Evolutionary conservation across 2,888 invertebrate genomes (phyloP), one percentile per base, ranked within the genome.

Genomic region (Latrodectus elegans): DNA sequence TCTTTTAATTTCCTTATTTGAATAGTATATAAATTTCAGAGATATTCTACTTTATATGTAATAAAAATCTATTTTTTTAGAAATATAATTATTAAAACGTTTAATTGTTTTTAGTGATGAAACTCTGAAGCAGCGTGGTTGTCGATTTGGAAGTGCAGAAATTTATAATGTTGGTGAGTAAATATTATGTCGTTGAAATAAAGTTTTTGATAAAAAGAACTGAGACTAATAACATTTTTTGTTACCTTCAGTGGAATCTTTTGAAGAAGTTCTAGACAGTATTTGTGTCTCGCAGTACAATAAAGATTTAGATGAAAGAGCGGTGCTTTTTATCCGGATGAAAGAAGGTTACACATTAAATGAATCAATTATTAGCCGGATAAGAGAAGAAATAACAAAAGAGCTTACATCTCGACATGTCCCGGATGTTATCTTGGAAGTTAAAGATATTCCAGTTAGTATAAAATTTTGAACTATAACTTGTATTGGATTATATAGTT

Each of bases 141-240:
- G 94, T 0, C 91, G 94, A 52, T 94, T 94, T 91, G 94, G 94
- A 52, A 93, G 93, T 90, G 93, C 94, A 22, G 94, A 94, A 91
- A 94, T 94, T 85, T 94, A 94, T 90, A 92, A 93, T 89, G 92
- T 94, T 82, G 93, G 93, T 93, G 90, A 91, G 92, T 79, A 64
- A 9, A 67, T 17, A n/a, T 67, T 0, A 67, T 22, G 67, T 17
- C 4, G 11, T 11, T 60, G 4, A 60, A 60, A 38, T 6, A 1
- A 38, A 38, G 38, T 38, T 6, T 38, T 38, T 38, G 38, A 38
- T 38, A 38, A 6, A 38, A 38, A 38, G 4, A 38, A 38, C 38
- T 6, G 4, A 6, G 38, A 38, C 38, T 6, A 38, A 38, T 2
- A 75, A 75, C 11, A 52, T 9, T 6, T 53, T n/a, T 74, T 74